Evolutionary conservation across 2,888 invertebrate genomes (phyloP).

Genomic region (Sphinx pinastri): DNA sequence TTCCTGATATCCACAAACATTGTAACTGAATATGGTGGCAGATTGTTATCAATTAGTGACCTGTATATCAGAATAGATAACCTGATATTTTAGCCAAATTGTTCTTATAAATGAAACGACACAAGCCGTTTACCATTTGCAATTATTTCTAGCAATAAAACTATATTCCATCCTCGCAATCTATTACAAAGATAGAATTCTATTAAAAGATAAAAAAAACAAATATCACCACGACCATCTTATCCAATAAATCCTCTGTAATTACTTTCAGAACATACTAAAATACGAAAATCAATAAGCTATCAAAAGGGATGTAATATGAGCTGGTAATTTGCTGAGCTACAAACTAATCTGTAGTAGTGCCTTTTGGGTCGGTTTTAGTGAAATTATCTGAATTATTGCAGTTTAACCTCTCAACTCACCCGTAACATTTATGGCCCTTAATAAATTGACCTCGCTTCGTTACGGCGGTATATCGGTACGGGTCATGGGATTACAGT

Average conservation of each 20-base stretch:
- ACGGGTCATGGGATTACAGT: constrained; percentile 1
- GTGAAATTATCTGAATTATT: constrained; percentile 33
- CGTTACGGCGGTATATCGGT: constrained; percentile 32
- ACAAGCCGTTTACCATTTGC: too few species aligned
- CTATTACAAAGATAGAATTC: neutral
- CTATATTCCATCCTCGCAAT: too few species aligned
- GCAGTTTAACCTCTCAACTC: constrained; percentile 58
- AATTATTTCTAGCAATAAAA: too few species aligned
- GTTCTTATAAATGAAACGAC: too few species aligned
- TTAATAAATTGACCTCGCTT: constrained; percentile 64
- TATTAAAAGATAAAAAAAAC: neutral
- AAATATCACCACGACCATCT: neutral
- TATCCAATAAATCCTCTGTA: neutral
- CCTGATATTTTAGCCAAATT: too few species aligned
- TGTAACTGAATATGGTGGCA: too few species aligned
- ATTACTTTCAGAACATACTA: constrained; percentile 9
- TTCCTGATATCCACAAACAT: too few species aligned
- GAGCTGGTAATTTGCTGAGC: constrained; percentile 15
- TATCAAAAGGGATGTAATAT: constrained; percentile 1
- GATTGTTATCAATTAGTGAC: too few species aligned
- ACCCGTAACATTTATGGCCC: constrained; percentile 53
- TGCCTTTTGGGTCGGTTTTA: constrained; percentile 8
- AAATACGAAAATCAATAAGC: constrained; percentile 12
- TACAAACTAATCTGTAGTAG: constrained; percentile 17
- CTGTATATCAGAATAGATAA: too few species aligned